phyloP scores from a whole-genome alignment of 2,888 invertebrate species.

The Epinotia brunnichana region DNA sequence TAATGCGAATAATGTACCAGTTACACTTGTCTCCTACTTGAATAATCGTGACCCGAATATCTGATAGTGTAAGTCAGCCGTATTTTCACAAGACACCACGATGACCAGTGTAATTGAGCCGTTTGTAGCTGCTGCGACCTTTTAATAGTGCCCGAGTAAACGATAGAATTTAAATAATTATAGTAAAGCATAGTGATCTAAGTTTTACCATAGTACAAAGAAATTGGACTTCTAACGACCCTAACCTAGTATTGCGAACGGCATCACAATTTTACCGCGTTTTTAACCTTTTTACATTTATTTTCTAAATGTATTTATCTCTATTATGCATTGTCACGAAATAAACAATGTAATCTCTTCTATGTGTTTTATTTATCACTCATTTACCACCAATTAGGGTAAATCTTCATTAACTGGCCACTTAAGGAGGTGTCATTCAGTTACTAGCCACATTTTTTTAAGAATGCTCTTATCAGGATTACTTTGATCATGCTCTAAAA shows the following conservation, averaged over 20 bases:
- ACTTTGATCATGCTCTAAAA: too few species aligned
- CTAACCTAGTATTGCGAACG: constrained; percentile 40
- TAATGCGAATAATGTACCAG: neutral
- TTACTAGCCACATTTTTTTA: too few species aligned
- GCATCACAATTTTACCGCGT: constrained; percentile 69
- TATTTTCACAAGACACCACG: neutral
- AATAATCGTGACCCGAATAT: neutral
- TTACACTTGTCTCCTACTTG: neutral
- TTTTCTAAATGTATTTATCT: constrained; percentile 65
- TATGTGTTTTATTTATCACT: constrained; percentile 53
- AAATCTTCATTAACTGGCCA: too few species aligned
- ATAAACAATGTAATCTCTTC: constrained; percentile 78
- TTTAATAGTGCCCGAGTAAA: neutral
- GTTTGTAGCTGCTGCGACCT: neutral
- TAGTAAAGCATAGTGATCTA: constrained; percentile 25
- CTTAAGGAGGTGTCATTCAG: too few species aligned
- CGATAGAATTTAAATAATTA: constrained; percentile 20
- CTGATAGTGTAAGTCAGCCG: neutral
- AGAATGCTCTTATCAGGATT: too few species aligned
- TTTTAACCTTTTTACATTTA: constrained; percentile 57
- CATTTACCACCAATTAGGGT: neutral
- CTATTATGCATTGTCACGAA: constrained; percentile 80
- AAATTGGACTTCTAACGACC: constrained; percentile 29
- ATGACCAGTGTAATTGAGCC: neutral
- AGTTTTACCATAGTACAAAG: constrained; percentile 40